Conservation (phyloP, 2,888 invertebrate species). For the Chrysolina oricalcia region DNA sequence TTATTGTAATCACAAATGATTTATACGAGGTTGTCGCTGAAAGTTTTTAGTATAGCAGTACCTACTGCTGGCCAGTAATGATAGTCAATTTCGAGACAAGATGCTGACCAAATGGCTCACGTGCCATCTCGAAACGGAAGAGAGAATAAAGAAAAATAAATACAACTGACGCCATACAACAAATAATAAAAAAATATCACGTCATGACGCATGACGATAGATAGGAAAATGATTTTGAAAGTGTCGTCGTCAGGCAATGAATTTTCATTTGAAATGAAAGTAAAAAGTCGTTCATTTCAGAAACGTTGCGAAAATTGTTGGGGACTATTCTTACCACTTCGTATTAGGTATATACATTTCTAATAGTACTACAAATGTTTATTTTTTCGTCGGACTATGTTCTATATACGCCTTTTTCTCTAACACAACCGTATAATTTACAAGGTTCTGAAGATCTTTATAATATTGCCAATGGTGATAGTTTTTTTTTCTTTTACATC, state of each 20-base stretch:
- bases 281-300: background rate
- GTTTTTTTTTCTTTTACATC: conserved; percentile 31
- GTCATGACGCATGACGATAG: too few relatives aligned
- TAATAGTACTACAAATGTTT: background rate
- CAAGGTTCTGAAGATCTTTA: conserved; percentile 26
- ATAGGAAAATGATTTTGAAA: too few relatives aligned
- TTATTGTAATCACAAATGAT: too few relatives aligned
- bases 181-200: too few relatives aligned
- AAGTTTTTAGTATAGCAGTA: too few relatives aligned
- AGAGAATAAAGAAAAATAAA: too few relatives aligned
- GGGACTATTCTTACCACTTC: background rate
- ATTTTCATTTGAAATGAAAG: conserved; percentile 1
- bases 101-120: too few relatives aligned
- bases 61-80: too few relatives aligned
- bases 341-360: background rate
- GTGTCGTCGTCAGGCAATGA: conserved; percentile 1
- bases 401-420: conserved; percentile 28
- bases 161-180: too few relatives aligned
- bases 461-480: conserved; percentile 23
- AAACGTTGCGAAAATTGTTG: background rate
- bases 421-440: conserved; percentile 10
- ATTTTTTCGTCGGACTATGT: background rate
- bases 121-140: too few relatives aligned
- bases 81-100: too few relatives aligned
- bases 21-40: too few relatives aligned